Base-by-base conservation (phyloP, 2,888 invertebrate species). In the Electrophaes corylata region DNA sequence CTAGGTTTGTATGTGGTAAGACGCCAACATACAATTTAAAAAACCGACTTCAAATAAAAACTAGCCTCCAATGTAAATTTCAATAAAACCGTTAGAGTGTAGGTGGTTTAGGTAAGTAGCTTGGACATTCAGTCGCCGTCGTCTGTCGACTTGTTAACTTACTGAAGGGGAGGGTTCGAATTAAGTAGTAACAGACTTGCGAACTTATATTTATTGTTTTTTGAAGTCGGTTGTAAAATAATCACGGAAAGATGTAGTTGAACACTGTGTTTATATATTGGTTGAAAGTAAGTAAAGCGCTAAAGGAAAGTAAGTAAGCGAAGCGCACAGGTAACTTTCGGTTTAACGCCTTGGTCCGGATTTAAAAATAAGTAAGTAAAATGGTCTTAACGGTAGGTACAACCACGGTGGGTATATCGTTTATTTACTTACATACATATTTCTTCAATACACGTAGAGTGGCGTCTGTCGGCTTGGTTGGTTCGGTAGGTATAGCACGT, bases 1-100 rank as follows among this genome's bases (percentile, higher is more conserved):
- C 86, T 91, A 91, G 91, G 91, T 91, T 91, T 91, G 91, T 91
- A 91, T 91, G 91, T 91, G 91, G 91, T 91, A 91, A 91, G 91
- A 89, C 60, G 76, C 90, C 90, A 88, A 86, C 90, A 91, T 91
- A 91, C 91, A 91, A 86, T 68, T 55, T 52, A 70, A 69, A 62
- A 8, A 63, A 64, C 51, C 54, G 60, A 62, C 62, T 57, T 57
- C 54, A 53, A 57, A 49, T 29, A 19, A 50, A 29, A 58, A 47
- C 37, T 37, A 37, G 16, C 37, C 37, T 37, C 10, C 14, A 29
- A 29, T 10, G 26, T 6, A 29, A 8, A 29, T 29, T 29, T 29
- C 10, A 1, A 29, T 29, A 29, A 29, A 29, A 29, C 6, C 10
- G 10, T 1, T 2, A 29, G 26, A 10, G 10, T 10, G 10, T 39